Percentiles rank a stretch among this genome's conserved stretches.
Conservation (phyloP, 1,140 invertebrate species). For the Chionoecetes opilio region DNA sequence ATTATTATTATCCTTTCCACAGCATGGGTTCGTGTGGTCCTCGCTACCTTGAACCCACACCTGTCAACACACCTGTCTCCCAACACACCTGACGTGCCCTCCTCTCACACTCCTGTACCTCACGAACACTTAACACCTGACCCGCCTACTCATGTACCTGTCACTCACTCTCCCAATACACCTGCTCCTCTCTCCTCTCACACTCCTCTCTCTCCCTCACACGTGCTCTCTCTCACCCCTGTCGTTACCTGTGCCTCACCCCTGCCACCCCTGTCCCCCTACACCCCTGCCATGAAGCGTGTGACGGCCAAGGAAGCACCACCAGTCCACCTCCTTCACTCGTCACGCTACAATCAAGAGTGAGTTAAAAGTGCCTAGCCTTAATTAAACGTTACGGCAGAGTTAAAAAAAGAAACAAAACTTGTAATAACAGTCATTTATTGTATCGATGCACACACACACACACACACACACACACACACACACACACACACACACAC, state of each 20-base stretch:
- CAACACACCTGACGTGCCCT: neutral
- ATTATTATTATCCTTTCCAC: neutral
- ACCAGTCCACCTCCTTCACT: neutral
- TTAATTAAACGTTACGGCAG: too few relatives aligned
- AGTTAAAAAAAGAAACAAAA: too few relatives aligned
- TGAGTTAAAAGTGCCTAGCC: neutral
- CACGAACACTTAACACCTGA: too few relatives aligned
- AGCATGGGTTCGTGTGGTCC: neutral
- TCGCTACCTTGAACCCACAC: neutral
- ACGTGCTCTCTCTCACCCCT: neutral
- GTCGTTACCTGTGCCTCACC: neutral
- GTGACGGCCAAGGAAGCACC: neutral
- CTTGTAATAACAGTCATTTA: too few relatives aligned
- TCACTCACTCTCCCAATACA: neutral
- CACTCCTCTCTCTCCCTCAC: neutral
- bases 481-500: neutral
- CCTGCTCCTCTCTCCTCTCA: neutral
- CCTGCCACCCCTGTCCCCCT: neutral
- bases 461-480: constrained; percentile 8
- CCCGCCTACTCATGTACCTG: too few relatives aligned
- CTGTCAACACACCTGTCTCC: neutral
- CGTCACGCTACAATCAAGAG: neutral
- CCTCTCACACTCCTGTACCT: neutral
- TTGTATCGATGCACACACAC: too few relatives aligned
- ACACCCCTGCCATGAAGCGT: neutral